A percentile compares a stretch with the other conserved stretches of the same genome.
phyloP scores from a whole-genome alignment of 2,888 invertebrate genomes.

The Tetanocera ferruginea region DNA sequence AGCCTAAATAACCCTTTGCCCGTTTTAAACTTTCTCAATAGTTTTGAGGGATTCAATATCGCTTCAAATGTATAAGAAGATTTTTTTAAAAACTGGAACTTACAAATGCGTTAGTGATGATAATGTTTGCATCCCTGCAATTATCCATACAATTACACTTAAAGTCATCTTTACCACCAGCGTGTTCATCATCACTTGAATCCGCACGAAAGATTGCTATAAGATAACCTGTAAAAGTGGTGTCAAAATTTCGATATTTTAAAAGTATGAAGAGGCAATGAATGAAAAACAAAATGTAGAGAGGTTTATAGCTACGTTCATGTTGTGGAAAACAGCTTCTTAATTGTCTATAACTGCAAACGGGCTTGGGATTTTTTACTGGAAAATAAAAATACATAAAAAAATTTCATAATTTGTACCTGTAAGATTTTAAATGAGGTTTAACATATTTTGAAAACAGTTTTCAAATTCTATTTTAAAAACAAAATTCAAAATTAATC shows the following conservation, averaged over 20 bases:
- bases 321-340: constrained; percentile 60
- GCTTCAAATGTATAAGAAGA: background rate
- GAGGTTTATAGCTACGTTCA: constrained; percentile 51
- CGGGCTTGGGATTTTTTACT: constrained; percentile 60
- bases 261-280: background rate
- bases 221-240: background rate
- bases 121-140: constrained; percentile 30
- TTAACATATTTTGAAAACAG: too few species aligned
- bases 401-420: background rate
- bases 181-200: background rate
- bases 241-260: background rate
- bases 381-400: constrained; percentile 15
- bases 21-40: too few species aligned
- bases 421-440: background rate
- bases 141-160: constrained; percentile 28
- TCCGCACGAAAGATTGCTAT: constrained; percentile 16
- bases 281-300: background rate
- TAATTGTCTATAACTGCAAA: constrained; percentile 61
- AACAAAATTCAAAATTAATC: too few species aligned
- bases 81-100: background rate
- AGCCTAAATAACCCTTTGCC: too few species aligned
- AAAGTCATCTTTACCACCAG: background rate
- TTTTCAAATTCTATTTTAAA: too few species aligned
- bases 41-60: background rate
- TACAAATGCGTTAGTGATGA: constrained; percentile 17